Conservation (phyloP, 1,140 invertebrate species). For the Triops longicaudatus region DNA sequence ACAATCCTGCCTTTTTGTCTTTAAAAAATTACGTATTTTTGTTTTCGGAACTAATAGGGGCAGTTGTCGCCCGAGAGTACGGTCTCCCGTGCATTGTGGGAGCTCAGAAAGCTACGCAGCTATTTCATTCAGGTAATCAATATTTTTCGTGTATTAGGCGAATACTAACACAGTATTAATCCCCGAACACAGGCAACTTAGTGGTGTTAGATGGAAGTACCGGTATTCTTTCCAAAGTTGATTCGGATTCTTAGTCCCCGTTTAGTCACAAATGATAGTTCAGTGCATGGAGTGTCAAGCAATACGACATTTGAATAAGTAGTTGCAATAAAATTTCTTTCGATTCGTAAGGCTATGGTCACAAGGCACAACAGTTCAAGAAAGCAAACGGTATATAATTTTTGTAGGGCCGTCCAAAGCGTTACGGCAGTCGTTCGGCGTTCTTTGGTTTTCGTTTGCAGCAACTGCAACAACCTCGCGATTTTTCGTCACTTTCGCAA, state of each 20-base stretch:
- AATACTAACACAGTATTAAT: not conserved
- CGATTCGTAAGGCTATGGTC: not conserved
- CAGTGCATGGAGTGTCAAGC: not conserved
- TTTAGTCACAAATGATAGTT: not conserved
- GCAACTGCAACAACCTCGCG: not conserved
- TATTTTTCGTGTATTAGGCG: not conserved
- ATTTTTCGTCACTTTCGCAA: not conserved
- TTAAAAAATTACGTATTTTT: not conserved
- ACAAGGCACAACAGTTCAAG: not conserved
- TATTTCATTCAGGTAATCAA: slow-evolving; percentile 55
- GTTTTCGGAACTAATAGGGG: slow-evolving; percentile 48
- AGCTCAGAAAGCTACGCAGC: slow-evolving; percentile 53
- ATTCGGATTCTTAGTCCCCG: slow-evolving; percentile 24
- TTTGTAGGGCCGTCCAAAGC: not conserved
- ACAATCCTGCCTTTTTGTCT: not conserved
- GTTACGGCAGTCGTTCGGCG: not conserved
- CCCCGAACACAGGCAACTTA: slow-evolving; percentile 26
- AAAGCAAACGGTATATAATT: not conserved
- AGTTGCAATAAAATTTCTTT: not conserved
- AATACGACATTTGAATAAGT: not conserved
- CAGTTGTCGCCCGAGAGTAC: slow-evolving; percentile 80
- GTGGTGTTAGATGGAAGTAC: slow-evolving; percentile 34
- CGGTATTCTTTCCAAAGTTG: slow-evolving; percentile 33
- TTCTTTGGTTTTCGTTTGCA: not conserved
- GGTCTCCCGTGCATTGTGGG: slow-evolving; percentile 74